Evolutionary conservation across 2,888 invertebrate species (phyloP).

Genomic region (Nineta flava): DNA sequence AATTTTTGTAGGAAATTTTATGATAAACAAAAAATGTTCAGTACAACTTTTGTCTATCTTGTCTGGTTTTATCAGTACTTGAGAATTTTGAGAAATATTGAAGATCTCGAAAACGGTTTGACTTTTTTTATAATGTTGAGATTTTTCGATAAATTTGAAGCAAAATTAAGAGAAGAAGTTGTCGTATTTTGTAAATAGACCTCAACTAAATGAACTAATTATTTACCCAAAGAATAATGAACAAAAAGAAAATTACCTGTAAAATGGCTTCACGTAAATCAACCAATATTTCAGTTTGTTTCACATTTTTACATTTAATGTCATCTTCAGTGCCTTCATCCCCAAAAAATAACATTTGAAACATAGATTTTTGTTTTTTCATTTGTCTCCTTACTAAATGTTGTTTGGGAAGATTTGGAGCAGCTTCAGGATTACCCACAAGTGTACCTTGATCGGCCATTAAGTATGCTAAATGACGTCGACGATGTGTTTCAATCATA

Average conservation of each 20-base stretch:
- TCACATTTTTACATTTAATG: constrained; percentile 87
- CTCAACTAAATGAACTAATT: too few species aligned
- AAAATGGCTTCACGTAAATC: constrained; percentile 91
- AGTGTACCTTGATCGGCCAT: constrained; percentile 95
- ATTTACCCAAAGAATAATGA: too few species aligned
- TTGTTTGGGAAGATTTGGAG: constrained; percentile 86
- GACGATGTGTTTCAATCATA: constrained; percentile 73
- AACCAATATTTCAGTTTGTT: constrained; percentile 96
- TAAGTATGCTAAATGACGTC: constrained; percentile 84
- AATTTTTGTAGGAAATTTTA: too few species aligned
- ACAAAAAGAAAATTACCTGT: constrained; percentile 56
- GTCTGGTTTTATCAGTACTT: too few species aligned
- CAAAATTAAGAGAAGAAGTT: too few species aligned
- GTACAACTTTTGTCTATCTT: too few species aligned
- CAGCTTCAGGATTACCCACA: constrained; percentile 77
- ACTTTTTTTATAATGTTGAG: too few species aligned
- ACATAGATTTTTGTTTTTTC: constrained; percentile 77
- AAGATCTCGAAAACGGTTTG: too few species aligned
- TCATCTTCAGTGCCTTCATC: constrained; percentile 65
- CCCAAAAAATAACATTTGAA: constrained; percentile 76
- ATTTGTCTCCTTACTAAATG: constrained; percentile 75
- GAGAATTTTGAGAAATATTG: too few species aligned
- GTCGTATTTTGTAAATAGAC: too few species aligned
- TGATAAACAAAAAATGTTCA: too few species aligned
- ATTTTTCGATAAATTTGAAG: too few species aligned